Conservation (phyloP, 2,888 invertebrate species). For the Brachyopa scutellaris region DNA sequence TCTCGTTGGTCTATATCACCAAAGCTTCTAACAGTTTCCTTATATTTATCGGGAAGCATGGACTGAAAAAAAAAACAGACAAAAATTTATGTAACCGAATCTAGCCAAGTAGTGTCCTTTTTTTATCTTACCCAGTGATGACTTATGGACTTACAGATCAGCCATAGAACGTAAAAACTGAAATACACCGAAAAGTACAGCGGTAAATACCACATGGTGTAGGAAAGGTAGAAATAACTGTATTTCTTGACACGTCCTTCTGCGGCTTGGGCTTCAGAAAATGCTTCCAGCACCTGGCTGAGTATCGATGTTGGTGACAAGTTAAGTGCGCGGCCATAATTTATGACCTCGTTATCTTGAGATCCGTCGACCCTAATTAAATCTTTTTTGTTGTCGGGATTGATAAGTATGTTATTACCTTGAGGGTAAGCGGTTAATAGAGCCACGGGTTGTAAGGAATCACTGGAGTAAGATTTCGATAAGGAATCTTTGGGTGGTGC, state of each 20-base stretch:
- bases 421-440: not conserved
- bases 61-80: conserved; percentile 54
- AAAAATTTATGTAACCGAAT: conserved; percentile 6
- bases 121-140: conserved; percentile 46
- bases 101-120: not conserved
- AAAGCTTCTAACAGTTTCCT: conserved; percentile 38
- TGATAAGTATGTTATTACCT: not conserved
- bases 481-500: conserved; percentile 9
- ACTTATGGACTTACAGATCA: conserved; percentile 39
- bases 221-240: conserved; percentile 56
- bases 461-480: conserved; percentile 7
- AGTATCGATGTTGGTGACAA: not conserved
- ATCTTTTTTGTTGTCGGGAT: not conserved
- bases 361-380: not conserved
- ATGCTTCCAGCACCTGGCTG: conserved; percentile 10
- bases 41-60: conserved; percentile 34
- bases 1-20: conserved; percentile 19
- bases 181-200: conserved; percentile 54
- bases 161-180: conserved; percentile 51
- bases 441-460: not conserved
- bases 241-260: conserved; percentile 37
- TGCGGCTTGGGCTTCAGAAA: conserved; percentile 36
- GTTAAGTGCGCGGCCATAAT: conserved; percentile 20
- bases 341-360: conserved; percentile 3
- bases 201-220: conserved; percentile 41